phyloP scores from a whole-genome alignment of 2,888 invertebrate species.

The Amiota minor region DNA sequence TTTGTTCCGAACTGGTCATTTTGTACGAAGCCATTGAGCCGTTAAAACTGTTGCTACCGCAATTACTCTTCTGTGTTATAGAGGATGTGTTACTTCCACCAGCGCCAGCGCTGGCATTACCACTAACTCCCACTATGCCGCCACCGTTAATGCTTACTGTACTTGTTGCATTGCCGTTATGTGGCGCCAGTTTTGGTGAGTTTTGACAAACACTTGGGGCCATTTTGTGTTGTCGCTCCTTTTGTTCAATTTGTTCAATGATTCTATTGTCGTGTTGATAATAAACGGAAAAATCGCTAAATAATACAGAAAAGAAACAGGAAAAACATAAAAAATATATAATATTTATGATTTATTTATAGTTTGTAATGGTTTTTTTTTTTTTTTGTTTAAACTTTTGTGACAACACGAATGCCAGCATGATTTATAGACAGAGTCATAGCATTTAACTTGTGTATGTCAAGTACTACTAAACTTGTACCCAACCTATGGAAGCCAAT shows the following conservation, averaged over 20 bases:
- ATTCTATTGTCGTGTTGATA: constrained; percentile 63
- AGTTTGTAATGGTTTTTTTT: not conserved
- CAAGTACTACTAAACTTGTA: no score
- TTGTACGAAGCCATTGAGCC: constrained; percentile 70
- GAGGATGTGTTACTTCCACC: constrained; percentile 41
- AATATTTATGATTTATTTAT: constrained; percentile 24
- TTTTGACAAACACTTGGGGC: constrained; percentile 74
- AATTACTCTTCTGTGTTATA: constrained; percentile 56
- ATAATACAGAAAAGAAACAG: constrained; percentile 53
- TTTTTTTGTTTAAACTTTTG: not conserved
- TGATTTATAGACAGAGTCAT: not conserved
- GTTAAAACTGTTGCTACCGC: constrained; percentile 64
- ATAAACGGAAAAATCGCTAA: constrained; percentile 73
- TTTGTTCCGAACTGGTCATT: constrained; percentile 70
- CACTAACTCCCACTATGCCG: constrained; percentile 43
- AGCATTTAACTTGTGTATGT: constrained; percentile 18
- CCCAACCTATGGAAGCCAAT: no score
- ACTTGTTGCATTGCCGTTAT: constrained; percentile 41
- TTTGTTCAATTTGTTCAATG: constrained; percentile 45
- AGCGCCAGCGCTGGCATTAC: constrained; percentile 43
- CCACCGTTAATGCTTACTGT: constrained; percentile 24
- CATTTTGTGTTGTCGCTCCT: constrained; percentile 71
- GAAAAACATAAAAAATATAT: constrained; percentile 38
- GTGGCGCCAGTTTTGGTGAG: constrained; percentile 64
- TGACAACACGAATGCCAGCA: not conserved